Base-by-base conservation (phyloP, 2,888 invertebrate species). In the Stomorhina lunata region DNA sequence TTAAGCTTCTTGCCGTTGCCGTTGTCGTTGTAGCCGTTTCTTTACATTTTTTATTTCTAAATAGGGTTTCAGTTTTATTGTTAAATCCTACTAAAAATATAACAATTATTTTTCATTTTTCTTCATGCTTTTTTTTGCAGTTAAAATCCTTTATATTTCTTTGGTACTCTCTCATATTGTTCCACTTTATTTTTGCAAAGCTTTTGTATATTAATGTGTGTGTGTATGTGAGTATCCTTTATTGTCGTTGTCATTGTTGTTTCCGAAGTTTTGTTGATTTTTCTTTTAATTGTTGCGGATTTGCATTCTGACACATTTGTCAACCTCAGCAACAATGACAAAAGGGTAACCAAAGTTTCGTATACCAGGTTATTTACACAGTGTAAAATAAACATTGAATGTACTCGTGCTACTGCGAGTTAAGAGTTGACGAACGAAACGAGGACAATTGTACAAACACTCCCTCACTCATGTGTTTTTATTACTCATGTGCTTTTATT, bases 271-370 rank as follows among this genome's bases (percentile, higher is more conserved):
- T 87, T 89, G 89, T 89, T 89, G 89, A 89, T 89, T 89, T 89
- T 89, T 89, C 88, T 88, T 88, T 89, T 89, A 89, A 89, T 90
- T 88, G 90, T 90, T 89, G 90, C 89, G 90, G 90, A 90, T 89
- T 89, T 88, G 88, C 89, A 89, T 90, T 90, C 89, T 90, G 90
- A 90, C 90, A 90, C 90, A 89, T 89, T 90, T 89, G 89, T 87
- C 89, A 89, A 89, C 89, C 89, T 89, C 89, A 89, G 87, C 88
- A 86, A 86, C 87, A 86, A 86, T 84, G 85, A 85, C 86, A 86
- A 80, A 84, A 83, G 84, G 86, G 85, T 86, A 86, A 85, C 86
- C 85, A 85, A 87, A 83, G 86, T 84, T 85, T 84, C 86, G 84
- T 83, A 72, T 82, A 80, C 84, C 83, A 83, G 84, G 87, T 80